Conservation (phyloP, 2,888 invertebrate species). For the Julus scandinavius region DNA sequence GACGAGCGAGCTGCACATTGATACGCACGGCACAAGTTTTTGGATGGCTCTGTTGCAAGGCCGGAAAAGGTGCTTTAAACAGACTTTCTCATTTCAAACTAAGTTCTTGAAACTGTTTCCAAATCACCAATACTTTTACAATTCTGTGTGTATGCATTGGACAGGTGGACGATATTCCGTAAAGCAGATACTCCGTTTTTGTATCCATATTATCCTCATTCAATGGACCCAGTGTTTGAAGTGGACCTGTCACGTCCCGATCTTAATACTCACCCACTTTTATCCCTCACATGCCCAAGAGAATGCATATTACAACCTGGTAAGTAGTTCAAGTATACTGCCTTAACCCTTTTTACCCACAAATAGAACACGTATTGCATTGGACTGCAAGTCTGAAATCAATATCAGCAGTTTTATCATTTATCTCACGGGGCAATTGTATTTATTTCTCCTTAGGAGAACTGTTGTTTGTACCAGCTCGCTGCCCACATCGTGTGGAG, state of each 20-base stretch:
- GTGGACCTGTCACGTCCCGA: slow-evolving; percentile 61
- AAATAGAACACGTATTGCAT: not conserved
- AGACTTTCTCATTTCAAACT: not conserved
- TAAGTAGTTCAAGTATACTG: slow-evolving; percentile 22
- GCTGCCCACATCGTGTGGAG: slow-evolving; percentile 63
- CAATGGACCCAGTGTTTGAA: slow-evolving; percentile 63
- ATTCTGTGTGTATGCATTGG: not conserved
- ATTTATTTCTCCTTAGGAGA: slow-evolving; percentile 61
- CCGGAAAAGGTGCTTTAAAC: slow-evolving; percentile 59
- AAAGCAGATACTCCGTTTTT: slow-evolving; percentile 60
- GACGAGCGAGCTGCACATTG: slow-evolving; percentile 63
- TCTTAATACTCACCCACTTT: slow-evolving; percentile 61
- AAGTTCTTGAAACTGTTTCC: not conserved
- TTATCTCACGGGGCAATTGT: not conserved
- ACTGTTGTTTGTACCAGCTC: slow-evolving; percentile 64
- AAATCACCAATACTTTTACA: not conserved
- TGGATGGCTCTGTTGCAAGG: slow-evolving; percentile 62
- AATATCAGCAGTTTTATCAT: not conserved
- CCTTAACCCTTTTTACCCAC: slow-evolving; percentile 8
- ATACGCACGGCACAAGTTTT: slow-evolving; percentile 64
- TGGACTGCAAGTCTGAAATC: not conserved
- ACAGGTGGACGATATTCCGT: slow-evolving; percentile 63
- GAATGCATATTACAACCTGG: slow-evolving; percentile 62
- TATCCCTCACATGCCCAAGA: slow-evolving; percentile 61
- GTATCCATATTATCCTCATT: slow-evolving; percentile 62